Percentiles rank a stretch among this genome's conserved stretches.
phyloP scores from a whole-genome alignment of 2,113 vertebrate genomes.

The Prionailurus viverrinus region DNA sequence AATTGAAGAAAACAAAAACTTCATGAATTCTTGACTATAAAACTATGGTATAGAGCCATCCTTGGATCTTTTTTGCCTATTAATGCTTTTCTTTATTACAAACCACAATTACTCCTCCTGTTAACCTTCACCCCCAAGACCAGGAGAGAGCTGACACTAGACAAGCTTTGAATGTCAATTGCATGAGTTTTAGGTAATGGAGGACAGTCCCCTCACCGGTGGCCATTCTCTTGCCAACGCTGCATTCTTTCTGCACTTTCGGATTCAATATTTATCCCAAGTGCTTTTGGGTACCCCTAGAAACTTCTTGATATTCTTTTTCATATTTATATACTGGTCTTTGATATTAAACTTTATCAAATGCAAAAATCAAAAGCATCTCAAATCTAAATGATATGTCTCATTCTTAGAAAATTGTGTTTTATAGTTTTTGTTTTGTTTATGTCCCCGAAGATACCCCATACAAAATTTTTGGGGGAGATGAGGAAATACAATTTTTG shows the following conservation, averaged over 20 bases:
- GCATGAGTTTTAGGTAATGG: neutral
- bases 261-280: neutral
- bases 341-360: slow-evolving; percentile 45
- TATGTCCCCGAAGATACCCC: neutral
- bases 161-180: slow-evolving; percentile 29
- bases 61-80: neutral
- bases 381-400: neutral
- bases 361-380: slow-evolving; percentile 18
- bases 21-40: slow-evolving; percentile 53
- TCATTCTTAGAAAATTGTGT: neutral
- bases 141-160: neutral
- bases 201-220: neutral
- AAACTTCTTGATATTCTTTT: slow-evolving; percentile 22
- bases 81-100: slow-evolving; percentile 29
- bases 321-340: slow-evolving; percentile 34
- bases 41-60: neutral
- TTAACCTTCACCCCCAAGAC: neutral
- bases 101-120: neutral
- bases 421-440: neutral
- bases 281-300: neutral
- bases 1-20: neutral
- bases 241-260: slow-evolving; percentile 41
- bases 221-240: neutral
- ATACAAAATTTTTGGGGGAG: neutral
- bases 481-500: neutral